A percentile compares a stretch with the other conserved stretches of the same genome.
Evolutionary conservation across 1,140 invertebrate genomes (phyloP).

Genomic region (silkworm (Bombyx mori)): ASM3026992v2 NC_085117.1:12736001-12736500

Average conservation of each 20-base stretch:
- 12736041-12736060: conserved; percentile 4
- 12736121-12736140: conserved; percentile 57
- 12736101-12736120: conserved; percentile 41
- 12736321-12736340: too few relatives aligned
- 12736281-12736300: too few relatives aligned
- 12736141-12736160: conserved; percentile 23
- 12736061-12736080: conserved; percentile 58
- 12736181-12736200: conserved; percentile 53
- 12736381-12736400: too few relatives aligned
- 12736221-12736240: conserved; percentile 55
- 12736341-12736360: too few relatives aligned
- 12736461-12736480: too few relatives aligned
- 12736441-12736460: too few relatives aligned
- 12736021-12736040: neutral
- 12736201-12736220: conserved; percentile 52
- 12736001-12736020: neutral
- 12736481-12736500: too few relatives aligned
- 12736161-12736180: conserved; percentile 44
- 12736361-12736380: too few relatives aligned
- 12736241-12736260: conserved; percentile 42
- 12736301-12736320: too few relatives aligned
- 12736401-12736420: too few relatives aligned
- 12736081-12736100: conserved; percentile 46
- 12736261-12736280: too few relatives aligned
- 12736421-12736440: too few relatives aligned